A percentile compares a stretch with the other conserved stretches of the same genome.
phyloP scores from a whole-genome alignment of 2,113 vertebrate species.

The Rynchops niger region DNA sequence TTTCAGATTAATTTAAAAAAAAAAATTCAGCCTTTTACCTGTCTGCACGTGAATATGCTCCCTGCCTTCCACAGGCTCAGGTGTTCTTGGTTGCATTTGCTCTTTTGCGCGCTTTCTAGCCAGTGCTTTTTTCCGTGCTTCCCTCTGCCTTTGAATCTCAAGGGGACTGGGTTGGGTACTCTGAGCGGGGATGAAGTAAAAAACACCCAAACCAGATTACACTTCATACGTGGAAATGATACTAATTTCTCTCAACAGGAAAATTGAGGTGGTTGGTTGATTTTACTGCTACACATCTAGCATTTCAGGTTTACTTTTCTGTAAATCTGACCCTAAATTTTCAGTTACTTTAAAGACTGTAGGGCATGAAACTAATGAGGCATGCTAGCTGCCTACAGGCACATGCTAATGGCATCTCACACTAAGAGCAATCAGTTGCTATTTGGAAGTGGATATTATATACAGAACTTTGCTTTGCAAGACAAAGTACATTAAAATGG shows the following conservation, averaged over 20 bases:
- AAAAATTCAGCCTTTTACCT: conserved; percentile 67
- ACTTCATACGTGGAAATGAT: neutral
- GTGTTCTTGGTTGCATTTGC: conserved; percentile 65
- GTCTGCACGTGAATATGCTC: conserved; percentile 87
- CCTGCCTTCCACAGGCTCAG: conserved; percentile 80
- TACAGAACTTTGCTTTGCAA: neutral
- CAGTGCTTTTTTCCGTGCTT: conserved; percentile 66
- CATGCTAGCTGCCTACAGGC: neutral
- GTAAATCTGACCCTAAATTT: neutral
- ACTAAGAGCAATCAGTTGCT: neutral
- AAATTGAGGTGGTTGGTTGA: neutral
- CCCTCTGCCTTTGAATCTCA: conserved; percentile 76
- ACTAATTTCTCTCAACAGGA: neutral
- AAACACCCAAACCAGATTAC: neutral
- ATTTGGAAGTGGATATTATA: neutral
- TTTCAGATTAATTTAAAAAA: neutral
- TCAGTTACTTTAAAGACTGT: neutral
- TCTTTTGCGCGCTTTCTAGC: conserved; percentile 70
- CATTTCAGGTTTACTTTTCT: neutral
- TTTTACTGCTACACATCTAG: neutral
- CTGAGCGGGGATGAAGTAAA: conserved; percentile 47
- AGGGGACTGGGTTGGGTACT: conserved; percentile 50
- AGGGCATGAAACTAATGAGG: neutral
- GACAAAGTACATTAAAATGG: neutral
- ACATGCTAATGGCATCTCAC: neutral